Evolutionary conservation across 1,140 invertebrate species (phyloP).

Genomic region (Achroia grisella): DNA sequence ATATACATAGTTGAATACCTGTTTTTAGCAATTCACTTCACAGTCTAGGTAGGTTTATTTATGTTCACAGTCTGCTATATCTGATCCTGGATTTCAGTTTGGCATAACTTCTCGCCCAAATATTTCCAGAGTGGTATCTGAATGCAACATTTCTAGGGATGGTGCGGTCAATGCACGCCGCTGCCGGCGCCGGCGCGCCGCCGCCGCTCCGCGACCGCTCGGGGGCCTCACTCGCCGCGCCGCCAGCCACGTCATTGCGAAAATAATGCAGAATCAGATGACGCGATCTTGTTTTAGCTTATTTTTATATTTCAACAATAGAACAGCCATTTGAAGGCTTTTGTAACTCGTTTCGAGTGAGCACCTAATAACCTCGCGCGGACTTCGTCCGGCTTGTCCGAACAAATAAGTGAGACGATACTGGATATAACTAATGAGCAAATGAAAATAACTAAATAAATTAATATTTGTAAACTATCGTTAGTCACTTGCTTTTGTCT

Average conservation of each 20-base stretch:
- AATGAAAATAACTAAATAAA: too few species aligned
- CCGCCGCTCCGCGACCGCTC: neutral
- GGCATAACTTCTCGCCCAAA: neutral
- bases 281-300: conserved; percentile 30
- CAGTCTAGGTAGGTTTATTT: too few species aligned
- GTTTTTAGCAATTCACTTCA: too few species aligned
- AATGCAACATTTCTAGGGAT: conserved; percentile 8
- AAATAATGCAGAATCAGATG: conserved; percentile 42
- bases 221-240: conserved; percentile 31
- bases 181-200: conserved; percentile 20
- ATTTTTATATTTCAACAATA: conserved; percentile 26
- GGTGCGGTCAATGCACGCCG: conserved; percentile 41
- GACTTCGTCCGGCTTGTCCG: too few species aligned
- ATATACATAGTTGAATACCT: too few species aligned
- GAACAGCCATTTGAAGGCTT: neutral
- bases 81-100: too few species aligned
- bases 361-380: too few species aligned
- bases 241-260: conserved; percentile 21
- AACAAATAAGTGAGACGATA: too few species aligned
- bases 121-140: neutral
- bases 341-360: neutral
- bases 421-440: too few species aligned
- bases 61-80: too few species aligned
- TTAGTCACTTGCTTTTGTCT: too few species aligned
- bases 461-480: too few species aligned